Evolutionary conservation across 2,888 invertebrate species (phyloP).

Genomic region (Glyphotaelius pellucidus): DNA sequence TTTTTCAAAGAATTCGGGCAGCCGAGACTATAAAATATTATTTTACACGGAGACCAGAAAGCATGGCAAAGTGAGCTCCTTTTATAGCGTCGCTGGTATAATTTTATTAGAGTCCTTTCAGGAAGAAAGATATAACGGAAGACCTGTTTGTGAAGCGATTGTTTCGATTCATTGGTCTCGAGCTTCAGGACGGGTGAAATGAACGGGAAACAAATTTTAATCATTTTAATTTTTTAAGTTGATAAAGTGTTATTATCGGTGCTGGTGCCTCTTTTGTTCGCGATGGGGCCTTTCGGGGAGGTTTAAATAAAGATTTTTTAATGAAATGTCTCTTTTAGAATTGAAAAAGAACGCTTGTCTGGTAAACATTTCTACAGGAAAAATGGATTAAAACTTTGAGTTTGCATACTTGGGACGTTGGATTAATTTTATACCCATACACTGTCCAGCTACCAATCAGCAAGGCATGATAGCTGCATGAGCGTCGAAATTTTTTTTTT

Average conservation of each 20-base stretch:
- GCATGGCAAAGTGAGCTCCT: not conserved
- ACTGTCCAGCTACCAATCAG: too few species aligned
- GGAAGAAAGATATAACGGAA: not conserved
- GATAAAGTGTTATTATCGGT: not conserved
- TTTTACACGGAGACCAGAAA: slow-evolving; percentile 21
- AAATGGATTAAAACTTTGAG: not conserved
- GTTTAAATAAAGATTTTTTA: not conserved
- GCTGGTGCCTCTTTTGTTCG: not conserved
- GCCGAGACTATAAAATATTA: slow-evolving; percentile 17
- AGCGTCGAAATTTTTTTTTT: too few species aligned
- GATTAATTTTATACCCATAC: too few species aligned
- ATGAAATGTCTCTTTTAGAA: not conserved
- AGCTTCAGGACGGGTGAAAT: not conserved
- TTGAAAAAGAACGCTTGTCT: not conserved
- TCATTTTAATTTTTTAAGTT: slow-evolving; percentile 23
- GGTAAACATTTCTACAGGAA: not conserved
- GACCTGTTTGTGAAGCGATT: slow-evolving; percentile 29
- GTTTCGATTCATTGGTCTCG: slow-evolving; percentile 29
- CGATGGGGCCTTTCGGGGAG: not conserved
- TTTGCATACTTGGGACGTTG: not conserved
- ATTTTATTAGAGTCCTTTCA: not conserved
- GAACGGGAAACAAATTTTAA: slow-evolving; percentile 22
- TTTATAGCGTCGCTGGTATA: not conserved
- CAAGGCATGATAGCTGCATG: too few species aligned
- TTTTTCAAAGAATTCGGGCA: slow-evolving; percentile 27